Evolutionary conservation across 1,140 invertebrate genomes (phyloP), one percentile per base, ranked within the genome.

Genomic region (Cydia fagiglandana): DNA sequence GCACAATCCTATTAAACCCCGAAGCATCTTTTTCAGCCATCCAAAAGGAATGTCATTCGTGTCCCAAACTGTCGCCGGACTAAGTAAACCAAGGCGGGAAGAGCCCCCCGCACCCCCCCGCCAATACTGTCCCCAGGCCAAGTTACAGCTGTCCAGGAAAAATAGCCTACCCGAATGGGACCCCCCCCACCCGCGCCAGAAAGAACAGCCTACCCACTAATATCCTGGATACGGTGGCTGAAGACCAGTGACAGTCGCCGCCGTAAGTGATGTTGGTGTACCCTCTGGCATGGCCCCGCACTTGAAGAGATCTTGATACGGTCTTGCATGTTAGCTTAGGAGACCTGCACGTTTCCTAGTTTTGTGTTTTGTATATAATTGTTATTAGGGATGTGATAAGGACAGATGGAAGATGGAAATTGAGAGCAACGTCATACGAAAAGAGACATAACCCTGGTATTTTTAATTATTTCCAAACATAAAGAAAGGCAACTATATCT

Each of bases 271-370:
- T 76, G 78, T 88, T 85, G 87, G 84, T 91, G 87, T 91, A 83
- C 85, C 89, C 88, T 87, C 81, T 90, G 90, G 89, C 89, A 90
- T 90, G 86, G 88, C 87, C 30, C 66, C 82, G 88, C 89, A 91
- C 88, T 80, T 82, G 80, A 86, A 81, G 76, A 86, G 87, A 90
- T 86, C 86, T 90, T 81, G 56, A 84, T 84, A 85, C 88, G 88
- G 88, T 88, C 88, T 91, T 90, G 89, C 91, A 91, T 91, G 91
- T 90, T 92, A 92, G 91, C 84, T 86, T 90, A 88, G 89, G 89
- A 90, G 78, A 86, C 81, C 83, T 81, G 50, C 53, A 77, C 75
- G 73, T 77, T 76, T 66, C 75, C 87, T 91, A 90, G 87, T 90
- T 90, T 83, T 91, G 78, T 92, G 81, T 86, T 79, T 84, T 70